Conservation (phyloP, 2,113 vertebrate species). For the Cephalopholis sonnerati region DNA sequence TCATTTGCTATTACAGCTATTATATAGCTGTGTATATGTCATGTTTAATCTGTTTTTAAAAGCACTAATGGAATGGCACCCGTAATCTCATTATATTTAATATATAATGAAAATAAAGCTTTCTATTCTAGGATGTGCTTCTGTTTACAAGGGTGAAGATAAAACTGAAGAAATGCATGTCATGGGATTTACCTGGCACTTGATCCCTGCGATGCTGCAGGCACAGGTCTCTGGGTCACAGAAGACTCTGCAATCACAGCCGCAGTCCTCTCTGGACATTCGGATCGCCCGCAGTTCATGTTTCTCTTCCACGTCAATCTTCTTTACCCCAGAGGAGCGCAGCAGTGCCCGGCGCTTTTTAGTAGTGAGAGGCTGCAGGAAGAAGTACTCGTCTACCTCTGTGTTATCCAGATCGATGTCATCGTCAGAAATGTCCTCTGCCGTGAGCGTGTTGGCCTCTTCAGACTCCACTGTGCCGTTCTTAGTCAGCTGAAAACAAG, state of each 20-base stretch:
- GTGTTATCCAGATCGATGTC: conserved; percentile 99
- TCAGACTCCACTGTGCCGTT: conserved; percentile 96
- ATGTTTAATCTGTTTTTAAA: too few species aligned
- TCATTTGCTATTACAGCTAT: too few species aligned
- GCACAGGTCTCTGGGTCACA: conserved; percentile 98
- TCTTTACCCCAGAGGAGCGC: conserved; percentile 95
- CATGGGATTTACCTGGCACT: conserved; percentile 92
- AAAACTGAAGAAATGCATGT: background rate
- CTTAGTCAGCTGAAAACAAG: conserved; percentile 91
- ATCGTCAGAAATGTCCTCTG: conserved; percentile 98
- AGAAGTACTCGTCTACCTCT: conserved; percentile 98
- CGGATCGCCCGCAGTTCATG: conserved; percentile 96
- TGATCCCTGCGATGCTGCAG: conserved; percentile 97
- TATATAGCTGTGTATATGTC: too few species aligned
- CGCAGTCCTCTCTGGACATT: conserved; percentile 96
- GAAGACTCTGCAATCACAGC: conserved; percentile 96
- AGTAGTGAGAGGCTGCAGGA: conserved; percentile 96
- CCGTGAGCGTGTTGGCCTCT: conserved; percentile 93
- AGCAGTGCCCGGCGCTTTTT: conserved; percentile 95
- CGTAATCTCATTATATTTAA: too few species aligned
- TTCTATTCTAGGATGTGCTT: background rate
- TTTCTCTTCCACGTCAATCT: conserved; percentile 98
- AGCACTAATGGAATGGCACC: too few species aligned
- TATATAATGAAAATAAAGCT: too few species aligned
- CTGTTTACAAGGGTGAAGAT: conserved; percentile 14